A percentile compares a stretch with the other conserved stretches of the same genome.
Conservation (phyloP, 1,140 invertebrate species). For the Brachionus paranguensis region DNA sequence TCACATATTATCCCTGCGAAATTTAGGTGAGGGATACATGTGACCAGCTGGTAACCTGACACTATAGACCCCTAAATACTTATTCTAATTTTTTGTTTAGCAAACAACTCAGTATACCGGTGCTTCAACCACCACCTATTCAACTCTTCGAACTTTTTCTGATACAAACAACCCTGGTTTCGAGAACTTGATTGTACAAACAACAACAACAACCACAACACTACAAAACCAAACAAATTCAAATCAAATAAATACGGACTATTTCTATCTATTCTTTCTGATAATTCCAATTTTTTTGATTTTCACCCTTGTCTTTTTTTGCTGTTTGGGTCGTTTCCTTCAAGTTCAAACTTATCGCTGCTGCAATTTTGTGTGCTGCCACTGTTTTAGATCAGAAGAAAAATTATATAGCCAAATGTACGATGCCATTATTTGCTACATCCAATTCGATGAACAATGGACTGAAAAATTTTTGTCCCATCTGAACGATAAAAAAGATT, state of each 20-base stretch:
- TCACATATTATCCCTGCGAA: too few species aligned
- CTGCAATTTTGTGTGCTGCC: not conserved
- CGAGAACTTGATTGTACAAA: not conserved
- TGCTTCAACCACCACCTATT: not conserved
- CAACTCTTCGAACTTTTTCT: not conserved
- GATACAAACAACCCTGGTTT: not conserved
- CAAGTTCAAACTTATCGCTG: not conserved
- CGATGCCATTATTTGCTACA: not conserved
- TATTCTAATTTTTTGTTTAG: not conserved
- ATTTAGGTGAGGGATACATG: too few species aligned
- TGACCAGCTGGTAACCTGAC: too few species aligned
- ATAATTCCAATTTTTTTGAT: not conserved
- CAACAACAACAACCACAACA: not conserved
- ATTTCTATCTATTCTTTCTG: slow-evolving; percentile 12
- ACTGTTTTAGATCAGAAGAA: not conserved
- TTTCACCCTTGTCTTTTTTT: not conserved
- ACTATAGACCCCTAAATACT: too few species aligned
- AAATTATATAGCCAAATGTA: not conserved
- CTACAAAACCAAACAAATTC: not conserved
- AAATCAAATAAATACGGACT: not conserved
- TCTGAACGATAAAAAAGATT: not conserved
- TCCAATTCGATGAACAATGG: not conserved
- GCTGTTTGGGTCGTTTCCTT: not conserved
- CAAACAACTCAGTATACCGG: not conserved
- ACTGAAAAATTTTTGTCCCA: not conserved